Evolutionary conservation across 2,888 invertebrate species (phyloP).

Genomic region (Hemithea aestivaria): DNA sequence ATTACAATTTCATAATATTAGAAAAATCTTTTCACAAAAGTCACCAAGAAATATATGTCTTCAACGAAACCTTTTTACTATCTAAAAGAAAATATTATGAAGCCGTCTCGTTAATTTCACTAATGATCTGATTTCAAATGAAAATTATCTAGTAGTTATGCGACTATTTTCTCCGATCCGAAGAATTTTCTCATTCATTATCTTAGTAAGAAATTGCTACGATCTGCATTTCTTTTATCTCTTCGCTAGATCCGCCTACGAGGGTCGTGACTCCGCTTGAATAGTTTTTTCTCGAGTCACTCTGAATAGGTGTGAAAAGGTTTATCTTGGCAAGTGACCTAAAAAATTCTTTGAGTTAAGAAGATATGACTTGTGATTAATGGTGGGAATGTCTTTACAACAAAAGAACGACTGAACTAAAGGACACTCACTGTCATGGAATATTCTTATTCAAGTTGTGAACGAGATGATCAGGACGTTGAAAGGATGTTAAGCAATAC

Average conservation of each 20-base stretch:
- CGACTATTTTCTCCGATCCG: conserved; percentile 4
- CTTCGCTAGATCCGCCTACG: conserved; percentile 6
- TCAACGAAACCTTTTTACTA: no score
- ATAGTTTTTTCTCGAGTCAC: conserved; percentile 31
- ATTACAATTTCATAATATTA: no score
- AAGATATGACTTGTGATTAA: conserved; percentile 44
- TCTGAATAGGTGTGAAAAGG: conserved; percentile 42
- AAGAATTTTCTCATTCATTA: conserved; percentile 13
- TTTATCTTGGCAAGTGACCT: conserved; percentile 42
- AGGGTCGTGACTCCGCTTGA: conserved; percentile 17
- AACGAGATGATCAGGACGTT: no score
- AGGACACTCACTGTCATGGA: conserved; percentile 1
- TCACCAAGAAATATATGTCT: no score
- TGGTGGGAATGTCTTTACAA: conserved; percentile 35
- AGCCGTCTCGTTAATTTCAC: no score
- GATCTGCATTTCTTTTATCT: conserved; percentile 25
- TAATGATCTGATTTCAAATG: no score
- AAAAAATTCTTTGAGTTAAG: conserved; percentile 41
- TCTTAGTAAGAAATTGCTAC: conserved; percentile 17
- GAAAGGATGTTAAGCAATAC: no score
- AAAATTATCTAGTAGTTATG: no score
- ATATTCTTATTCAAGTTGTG: no score
- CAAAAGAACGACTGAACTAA: conserved; percentile 41
- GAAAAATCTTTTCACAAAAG: no score
- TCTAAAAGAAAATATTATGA: no score